A percentile compares a stretch with the other conserved stretches of the same genome.
Conservation (phyloP, 2,797 vertebrate genomes). For the Syngnathus rostellatus region DNA sequence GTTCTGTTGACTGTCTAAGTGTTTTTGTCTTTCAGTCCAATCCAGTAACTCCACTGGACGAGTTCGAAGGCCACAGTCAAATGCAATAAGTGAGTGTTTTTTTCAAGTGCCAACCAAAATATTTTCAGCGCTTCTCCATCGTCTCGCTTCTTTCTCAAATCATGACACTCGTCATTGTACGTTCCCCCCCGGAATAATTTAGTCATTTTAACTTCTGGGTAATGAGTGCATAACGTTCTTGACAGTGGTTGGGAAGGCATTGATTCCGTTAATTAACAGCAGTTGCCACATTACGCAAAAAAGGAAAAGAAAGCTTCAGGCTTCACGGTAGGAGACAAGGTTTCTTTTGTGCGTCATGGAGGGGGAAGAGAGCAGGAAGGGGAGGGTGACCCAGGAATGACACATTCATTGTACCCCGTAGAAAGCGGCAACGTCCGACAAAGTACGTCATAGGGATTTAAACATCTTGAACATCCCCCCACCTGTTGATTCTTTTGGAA, state of each 20-base stretch:
- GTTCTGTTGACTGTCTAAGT: slow-evolving; percentile 26
- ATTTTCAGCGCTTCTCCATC: slow-evolving; percentile 11
- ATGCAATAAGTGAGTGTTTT: slow-evolving; percentile 72
- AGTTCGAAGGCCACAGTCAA: slow-evolving; percentile 56
- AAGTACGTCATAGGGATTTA: slow-evolving; percentile 20
- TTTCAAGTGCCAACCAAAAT: slow-evolving; percentile 40
- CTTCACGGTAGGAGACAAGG: slow-evolving; percentile 29
- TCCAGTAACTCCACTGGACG: slow-evolving; percentile 66
- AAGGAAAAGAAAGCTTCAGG: slow-evolving; percentile 11
- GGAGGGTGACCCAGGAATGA: slow-evolving; percentile 23
- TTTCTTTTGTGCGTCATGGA: slow-evolving; percentile 33
- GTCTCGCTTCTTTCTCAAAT: slow-evolving; percentile 22
- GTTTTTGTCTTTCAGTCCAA: slow-evolving; percentile 69
- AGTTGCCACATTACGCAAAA: slow-evolving; percentile 32
- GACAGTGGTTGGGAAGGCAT: slow-evolving; percentile 34
- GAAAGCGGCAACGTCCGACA: slow-evolving; percentile 10
- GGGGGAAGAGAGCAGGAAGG: slow-evolving; percentile 8
- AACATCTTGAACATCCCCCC: slow-evolving; percentile 3
- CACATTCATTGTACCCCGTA: slow-evolving; percentile 25
- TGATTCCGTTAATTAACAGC: slow-evolving; percentile 56
- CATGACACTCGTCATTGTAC: slow-evolving; percentile 27
- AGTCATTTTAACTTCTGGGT: slow-evolving; percentile 26
- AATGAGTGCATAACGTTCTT: slow-evolving; percentile 26
- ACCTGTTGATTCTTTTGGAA: slow-evolving; percentile 21
- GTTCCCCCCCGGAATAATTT: slow-evolving; percentile 46